These are phyloP conservation scores for Mycalesis mineus DNA, from an alignment of 2,888 invertebrate species.

Conservation along the genomic window DNA sequence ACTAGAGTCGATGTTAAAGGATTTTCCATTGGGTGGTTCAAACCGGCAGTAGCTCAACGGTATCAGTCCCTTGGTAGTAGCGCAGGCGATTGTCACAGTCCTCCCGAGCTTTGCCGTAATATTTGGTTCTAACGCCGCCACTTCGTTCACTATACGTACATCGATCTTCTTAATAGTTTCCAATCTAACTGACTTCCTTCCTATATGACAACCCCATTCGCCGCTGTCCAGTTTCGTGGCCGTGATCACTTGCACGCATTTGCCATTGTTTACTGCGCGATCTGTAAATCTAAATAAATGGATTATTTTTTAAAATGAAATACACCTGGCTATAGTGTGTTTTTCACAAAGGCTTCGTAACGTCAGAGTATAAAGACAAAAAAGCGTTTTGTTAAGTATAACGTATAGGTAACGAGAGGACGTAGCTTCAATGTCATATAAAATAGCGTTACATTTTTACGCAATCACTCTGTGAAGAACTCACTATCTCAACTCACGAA, in stretches of 20 bases:
- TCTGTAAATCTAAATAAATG: slow-evolving; percentile 52
- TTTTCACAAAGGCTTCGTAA: too few species aligned
- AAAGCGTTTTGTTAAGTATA: too few species aligned
- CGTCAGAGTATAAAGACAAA: too few species aligned
- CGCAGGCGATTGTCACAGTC: slow-evolving; percentile 56
- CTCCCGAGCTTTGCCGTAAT: slow-evolving; percentile 49
- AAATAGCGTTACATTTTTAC: too few species aligned
- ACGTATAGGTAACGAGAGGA: too few species aligned
- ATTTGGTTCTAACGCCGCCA: slow-evolving; percentile 56
- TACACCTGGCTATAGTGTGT: too few species aligned
- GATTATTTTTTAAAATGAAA: too few species aligned
- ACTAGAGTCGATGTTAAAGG: slow-evolving; percentile 64
- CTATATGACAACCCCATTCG: slow-evolving; percentile 71
- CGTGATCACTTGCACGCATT: slow-evolving; percentile 54
- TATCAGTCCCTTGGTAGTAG: slow-evolving; percentile 50
- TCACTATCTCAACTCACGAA: too few species aligned
- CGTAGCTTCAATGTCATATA: too few species aligned
- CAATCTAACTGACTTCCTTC: slow-evolving; percentile 45
- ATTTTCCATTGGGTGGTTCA: slow-evolving; percentile 60
- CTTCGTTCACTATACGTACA: slow-evolving; percentile 51
- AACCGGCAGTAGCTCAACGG: slow-evolving; percentile 72
- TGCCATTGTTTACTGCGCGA: slow-evolving; percentile 50
- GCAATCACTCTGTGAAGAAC: too few species aligned
- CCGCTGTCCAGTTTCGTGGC: slow-evolving; percentile 54
- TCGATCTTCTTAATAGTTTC: slow-evolving; percentile 53